phyloP scores from a whole-genome alignment of 2,113 vertebrate genomes.

The Pygoscelis antarcticus region DNA sequence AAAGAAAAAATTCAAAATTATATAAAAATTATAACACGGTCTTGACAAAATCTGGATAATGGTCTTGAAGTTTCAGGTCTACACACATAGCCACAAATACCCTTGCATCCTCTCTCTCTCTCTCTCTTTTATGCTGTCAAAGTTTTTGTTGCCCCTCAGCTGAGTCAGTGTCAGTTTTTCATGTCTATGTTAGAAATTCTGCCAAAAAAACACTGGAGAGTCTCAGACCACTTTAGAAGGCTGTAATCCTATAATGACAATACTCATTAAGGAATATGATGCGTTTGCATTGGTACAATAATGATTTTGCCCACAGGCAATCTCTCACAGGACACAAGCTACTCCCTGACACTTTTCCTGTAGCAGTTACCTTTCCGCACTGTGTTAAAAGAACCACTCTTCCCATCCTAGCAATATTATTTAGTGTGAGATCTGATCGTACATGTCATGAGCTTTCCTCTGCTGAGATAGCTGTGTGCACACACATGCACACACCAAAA shows the following conservation, averaged over 20 bases:
- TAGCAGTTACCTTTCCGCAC: neutral
- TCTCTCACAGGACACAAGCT: neutral
- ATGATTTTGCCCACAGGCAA: neutral
- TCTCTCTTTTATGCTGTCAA: neutral
- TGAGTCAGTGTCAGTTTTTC: neutral
- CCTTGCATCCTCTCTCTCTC: neutral
- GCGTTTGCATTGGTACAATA: neutral
- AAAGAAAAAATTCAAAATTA: neutral
- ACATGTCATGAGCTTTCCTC: neutral
- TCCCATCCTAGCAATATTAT: neutral
- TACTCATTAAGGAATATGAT: neutral
- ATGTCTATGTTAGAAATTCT: neutral
- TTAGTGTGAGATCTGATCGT: neutral
- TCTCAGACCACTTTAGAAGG: slow-evolving; percentile 6
- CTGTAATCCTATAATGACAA: neutral
- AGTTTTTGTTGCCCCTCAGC: neutral
- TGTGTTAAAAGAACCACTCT: neutral
- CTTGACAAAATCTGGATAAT: neutral
- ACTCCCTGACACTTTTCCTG: neutral
- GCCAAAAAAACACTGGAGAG: neutral
- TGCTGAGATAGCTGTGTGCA: neutral
- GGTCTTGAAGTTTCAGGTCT: neutral
- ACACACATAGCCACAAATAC: neutral
- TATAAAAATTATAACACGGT: neutral
- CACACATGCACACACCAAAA: neutral